Base-by-base conservation (phyloP, 2,797 vertebrate genomes). In the Sebastes iracundus region DNA sequence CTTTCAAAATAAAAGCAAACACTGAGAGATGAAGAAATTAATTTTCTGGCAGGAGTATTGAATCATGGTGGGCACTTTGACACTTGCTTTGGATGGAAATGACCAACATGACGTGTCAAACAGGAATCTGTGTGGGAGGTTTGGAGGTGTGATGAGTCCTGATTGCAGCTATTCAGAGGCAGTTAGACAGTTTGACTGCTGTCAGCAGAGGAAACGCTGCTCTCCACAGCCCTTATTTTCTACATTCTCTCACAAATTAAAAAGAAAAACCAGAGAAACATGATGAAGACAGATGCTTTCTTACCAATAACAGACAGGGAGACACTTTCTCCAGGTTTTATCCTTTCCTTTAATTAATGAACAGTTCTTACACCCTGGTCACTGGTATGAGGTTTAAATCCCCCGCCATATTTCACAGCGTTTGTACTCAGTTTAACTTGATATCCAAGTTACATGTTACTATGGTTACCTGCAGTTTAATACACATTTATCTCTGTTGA, bases 91-190 rank as follows among this genome's bases (percentile, higher is more conserved):
- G 59, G 59, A 18, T 68, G 71, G 53, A 66, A 55, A 42, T 7
- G 25, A 27, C 38, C 56, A 3, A 5, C 2, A 64, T 14, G 60
- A 73, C 12, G 75, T 71, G 86, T 62, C 33, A 23, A 80, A 79
- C 58, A 86, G 75, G 76, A 61, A 65, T 3, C 78, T 55, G 4
- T 0, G 28, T 28, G 64, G 74, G 70, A 67, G 83, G 65, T 68
- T 76, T 3, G 33, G 67, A 78, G 73, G 80, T 71, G 82, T 23
- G 70, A 82, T 1, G 32, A 32, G n/a, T 20, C 66, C 13, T 75
- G 16, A 88, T 75, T 78, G 65, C 69, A 60, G 72, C 71, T 76
- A 83, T 77, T 82, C 69, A 79, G 56, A 63, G 23, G 16, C 49
- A 72, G 64, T 63, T 28, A 4, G 65, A 46, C 42, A 25, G 22